Base-by-base conservation (phyloP, 1,140 invertebrate species). In the Heliconius hewitsoni region DNA sequence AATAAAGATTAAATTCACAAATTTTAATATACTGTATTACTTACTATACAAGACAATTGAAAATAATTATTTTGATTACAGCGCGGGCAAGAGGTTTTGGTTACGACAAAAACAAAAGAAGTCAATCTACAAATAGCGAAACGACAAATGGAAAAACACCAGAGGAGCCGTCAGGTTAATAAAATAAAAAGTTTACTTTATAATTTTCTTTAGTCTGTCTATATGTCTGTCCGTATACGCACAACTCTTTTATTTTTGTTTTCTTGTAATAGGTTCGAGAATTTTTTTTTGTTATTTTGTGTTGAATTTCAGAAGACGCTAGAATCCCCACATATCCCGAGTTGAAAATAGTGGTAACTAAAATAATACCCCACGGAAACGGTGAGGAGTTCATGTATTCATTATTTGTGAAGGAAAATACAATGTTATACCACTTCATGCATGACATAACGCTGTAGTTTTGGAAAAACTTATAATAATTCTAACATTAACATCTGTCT, bases 261-360 rank as follows among this genome's bases (percentile, higher is more conserved):
- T 27, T 30, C n/a, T 57, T 57, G 2, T 57, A 57, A 66, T 66
- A 66, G 23, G 60, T 30, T 66, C 57, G 23, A 66, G 13, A 30
- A 71, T 75, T 80, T 80, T 27, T 11, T 83, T 83, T 76, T 79
- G 74, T 77, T 82, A 77, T 76, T 79, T 84, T 87, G 85, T 86
- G 77, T 83, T 85, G 42, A 81, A 85, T 90, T 90, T 89, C 89
- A 90, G 89, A 87, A 84, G 78, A 81, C 81, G 79, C 82, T 81
- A 71, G 81, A 82, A 82, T 84, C 39, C 74, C 82, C 77, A 90
- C 84, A 34, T 90, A 92, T 80, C 91, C 91, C 83, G 91, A 94
- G 84, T 87, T 93, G 79, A 92, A 96, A 87, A 95, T 95, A 79
- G 91, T 95, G 71, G 86, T 91, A 75, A 95, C 92, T 81, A 93